These are phyloP conservation scores for Actenoides lindsayi DNA, from an alignment of 2,113 vertebrate species.

Conservation along the genomic window DNA sequence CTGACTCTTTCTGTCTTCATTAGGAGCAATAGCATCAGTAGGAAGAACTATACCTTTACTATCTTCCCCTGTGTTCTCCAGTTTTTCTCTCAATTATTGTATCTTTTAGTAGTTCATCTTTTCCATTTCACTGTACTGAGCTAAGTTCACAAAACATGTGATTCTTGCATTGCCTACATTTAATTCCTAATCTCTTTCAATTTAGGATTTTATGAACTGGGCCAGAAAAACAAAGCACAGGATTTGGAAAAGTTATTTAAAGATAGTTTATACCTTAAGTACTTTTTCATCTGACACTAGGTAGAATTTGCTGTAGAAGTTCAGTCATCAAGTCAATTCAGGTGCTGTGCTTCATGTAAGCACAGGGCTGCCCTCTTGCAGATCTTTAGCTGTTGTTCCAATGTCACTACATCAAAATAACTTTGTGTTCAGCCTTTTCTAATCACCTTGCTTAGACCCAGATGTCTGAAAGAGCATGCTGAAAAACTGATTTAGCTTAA, in stretches of 20 bases:
- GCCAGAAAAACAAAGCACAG: neutral
- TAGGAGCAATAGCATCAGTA: neutral
- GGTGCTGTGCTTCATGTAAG: constrained; percentile 31
- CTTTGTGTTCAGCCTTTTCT: neutral
- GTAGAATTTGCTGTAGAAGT: constrained; percentile 30
- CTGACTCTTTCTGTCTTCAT: neutral
- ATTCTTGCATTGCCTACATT: neutral
- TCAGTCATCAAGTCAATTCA: constrained; percentile 55
- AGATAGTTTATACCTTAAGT: neutral
- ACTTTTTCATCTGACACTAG: neutral
- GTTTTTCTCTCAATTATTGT: neutral
- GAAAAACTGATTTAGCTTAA: neutral
- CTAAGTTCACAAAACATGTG: neutral
- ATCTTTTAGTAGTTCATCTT: neutral
- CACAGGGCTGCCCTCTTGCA: constrained; percentile 51
- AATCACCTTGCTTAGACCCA: neutral
- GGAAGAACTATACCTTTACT: neutral
- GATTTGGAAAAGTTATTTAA: neutral
- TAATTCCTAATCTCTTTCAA: neutral
- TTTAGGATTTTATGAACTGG: neutral
- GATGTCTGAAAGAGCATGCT: neutral
- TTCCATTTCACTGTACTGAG: neutral
- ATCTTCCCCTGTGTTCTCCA: fast-evolving
- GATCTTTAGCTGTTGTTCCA: constrained; percentile 59
- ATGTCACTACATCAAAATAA: neutral